These are phyloP conservation scores for Dolichomitus sp. DNA, from an alignment of 2,888 invertebrate genomes.

Conservation along the genomic window DNA sequence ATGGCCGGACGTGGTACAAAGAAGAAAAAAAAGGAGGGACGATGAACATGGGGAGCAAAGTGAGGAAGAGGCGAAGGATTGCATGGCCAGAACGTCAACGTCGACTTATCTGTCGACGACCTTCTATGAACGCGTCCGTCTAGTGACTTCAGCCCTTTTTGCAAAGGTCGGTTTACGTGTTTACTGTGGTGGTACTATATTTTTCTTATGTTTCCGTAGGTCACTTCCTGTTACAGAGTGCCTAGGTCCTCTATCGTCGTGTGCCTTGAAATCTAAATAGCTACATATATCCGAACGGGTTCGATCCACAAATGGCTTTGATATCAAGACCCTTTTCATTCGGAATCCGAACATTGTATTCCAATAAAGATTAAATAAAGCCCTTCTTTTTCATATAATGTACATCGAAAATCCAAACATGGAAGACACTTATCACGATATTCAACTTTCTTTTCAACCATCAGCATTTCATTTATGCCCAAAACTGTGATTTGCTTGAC, in stretches of 20 bases:
- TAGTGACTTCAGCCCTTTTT: conserved; percentile 28
- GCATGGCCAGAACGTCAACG: conserved; percentile 68
- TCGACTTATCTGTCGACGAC: conserved; percentile 74
- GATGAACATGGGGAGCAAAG: conserved; percentile 30
- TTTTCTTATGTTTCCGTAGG: conserved; percentile 25
- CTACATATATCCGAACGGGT: conserved; percentile 7
- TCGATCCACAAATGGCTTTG: not conserved
- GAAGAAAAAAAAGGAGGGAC: conserved; percentile 43
- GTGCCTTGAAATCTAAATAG: not conserved
- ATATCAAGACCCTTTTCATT: not conserved
- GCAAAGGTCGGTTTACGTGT: not conserved
- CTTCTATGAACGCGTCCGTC: conserved; percentile 45
- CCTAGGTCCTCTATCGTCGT: conserved; percentile 8
- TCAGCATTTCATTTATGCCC: not conserved
- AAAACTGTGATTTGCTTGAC: not conserved
- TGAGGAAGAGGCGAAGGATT: conserved; percentile 64
- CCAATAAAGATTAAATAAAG: not conserved
- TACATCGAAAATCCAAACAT: not conserved
- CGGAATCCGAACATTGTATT: not conserved
- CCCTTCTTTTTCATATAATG: not conserved
- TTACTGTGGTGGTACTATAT: not conserved
- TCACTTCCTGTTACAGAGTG: conserved; percentile 39
- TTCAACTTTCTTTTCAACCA: too few relatives aligned
- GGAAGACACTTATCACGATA: not conserved
- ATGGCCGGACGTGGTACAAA: conserved; percentile 75